Conservation (phyloP, 2,888 invertebrate species). For the Acronicta leporina region DNA sequence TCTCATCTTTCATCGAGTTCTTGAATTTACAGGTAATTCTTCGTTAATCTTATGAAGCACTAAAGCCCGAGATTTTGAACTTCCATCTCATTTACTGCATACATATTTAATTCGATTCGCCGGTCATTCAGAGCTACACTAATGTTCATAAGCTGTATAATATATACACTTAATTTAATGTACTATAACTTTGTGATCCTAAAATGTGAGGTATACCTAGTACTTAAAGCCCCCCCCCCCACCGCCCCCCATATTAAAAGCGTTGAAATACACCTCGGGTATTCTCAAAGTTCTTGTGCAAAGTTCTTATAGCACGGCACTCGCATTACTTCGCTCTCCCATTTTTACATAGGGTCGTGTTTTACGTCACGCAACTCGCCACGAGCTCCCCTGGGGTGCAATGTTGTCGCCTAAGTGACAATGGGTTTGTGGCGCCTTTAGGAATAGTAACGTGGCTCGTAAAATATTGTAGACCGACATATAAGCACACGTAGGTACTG, state of each 20-base stretch:
- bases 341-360: constrained; percentile 6
- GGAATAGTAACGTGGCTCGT: background rate
- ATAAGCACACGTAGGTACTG: too few relatives aligned
- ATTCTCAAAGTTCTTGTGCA: too few relatives aligned
- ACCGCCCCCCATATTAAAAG: too few relatives aligned
- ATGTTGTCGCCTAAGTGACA: constrained; percentile 25
- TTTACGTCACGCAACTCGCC: constrained; percentile 2
- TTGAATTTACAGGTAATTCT: background rate
- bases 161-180: background rate
- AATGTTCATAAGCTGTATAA: constrained; percentile 41
- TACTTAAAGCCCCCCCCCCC: too few relatives aligned
- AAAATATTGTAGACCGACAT: background rate
- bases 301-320: background rate
- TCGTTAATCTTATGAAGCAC: constrained; percentile 2
- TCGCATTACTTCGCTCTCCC: constrained; percentile 14
- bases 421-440: constrained; percentile 1
- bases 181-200: too few relatives aligned
- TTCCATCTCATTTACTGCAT: constrained; percentile 27
- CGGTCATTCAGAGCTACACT: constrained; percentile 36
- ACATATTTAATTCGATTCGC: constrained; percentile 43
- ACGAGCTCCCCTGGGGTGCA: constrained; percentile 6
- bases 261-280: too few relatives aligned
- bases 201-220: background rate
- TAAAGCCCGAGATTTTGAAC: constrained; percentile 19
- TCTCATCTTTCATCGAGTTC: background rate